Conservation (phyloP, 2,113 vertebrate species). For the Pao palembangensis region DNA sequence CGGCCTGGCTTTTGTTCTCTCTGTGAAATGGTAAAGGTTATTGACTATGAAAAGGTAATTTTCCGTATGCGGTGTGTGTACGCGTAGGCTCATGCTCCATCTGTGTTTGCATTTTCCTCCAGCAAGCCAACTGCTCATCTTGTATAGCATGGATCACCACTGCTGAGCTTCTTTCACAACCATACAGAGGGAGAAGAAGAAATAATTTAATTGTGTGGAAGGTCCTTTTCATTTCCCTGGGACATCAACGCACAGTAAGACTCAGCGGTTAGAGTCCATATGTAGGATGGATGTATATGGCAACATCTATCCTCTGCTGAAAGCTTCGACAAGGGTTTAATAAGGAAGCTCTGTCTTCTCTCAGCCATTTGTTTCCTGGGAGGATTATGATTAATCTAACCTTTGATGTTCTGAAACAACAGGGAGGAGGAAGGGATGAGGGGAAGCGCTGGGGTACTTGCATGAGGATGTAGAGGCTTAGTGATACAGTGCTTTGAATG, state of each 20-base stretch:
- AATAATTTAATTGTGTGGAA: conserved; percentile 45
- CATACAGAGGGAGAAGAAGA: conserved; percentile 44
- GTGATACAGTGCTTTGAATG: conserved; percentile 40
- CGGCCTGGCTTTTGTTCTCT: conserved; percentile 9
- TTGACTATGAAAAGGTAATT: background rate
- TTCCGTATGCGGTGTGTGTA: background rate
- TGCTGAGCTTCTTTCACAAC: conserved; percentile 21
- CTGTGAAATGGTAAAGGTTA: conserved; percentile 11
- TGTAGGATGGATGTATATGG: conserved; percentile 55
- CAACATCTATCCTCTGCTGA: conserved; percentile 36
- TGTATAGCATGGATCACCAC: conserved; percentile 20
- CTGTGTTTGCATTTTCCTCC: conserved; percentile 1
- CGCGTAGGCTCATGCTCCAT: background rate
- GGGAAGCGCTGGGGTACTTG: conserved; percentile 18
- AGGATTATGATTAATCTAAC: conserved; percentile 56
- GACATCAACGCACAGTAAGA: conserved; percentile 64
- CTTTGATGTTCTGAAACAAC: conserved; percentile 58
- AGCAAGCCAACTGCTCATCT: conserved; percentile 7
- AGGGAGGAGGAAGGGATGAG: conserved; percentile 26
- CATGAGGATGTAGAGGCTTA: conserved; percentile 40
- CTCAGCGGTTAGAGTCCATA: conserved; percentile 41
- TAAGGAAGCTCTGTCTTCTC: conserved; percentile 42
- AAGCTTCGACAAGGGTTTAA: conserved; percentile 38
- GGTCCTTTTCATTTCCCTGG: conserved; percentile 44
- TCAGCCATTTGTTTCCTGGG: conserved; percentile 39